Evolutionary conservation across 2,113 vertebrate genomes (phyloP).

Genomic region (Pongo pygmaeus): DNA sequence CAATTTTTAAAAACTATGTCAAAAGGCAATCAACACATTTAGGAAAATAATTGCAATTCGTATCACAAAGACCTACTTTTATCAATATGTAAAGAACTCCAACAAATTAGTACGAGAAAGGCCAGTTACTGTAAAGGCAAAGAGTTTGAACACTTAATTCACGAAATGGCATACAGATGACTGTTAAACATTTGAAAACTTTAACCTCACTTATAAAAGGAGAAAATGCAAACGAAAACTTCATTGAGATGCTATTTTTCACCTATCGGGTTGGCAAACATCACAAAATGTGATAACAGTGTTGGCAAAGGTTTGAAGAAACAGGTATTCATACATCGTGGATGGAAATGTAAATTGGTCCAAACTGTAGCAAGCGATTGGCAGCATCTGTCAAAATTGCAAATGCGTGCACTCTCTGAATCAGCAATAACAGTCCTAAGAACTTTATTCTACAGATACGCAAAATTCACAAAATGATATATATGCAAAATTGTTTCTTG

Average conservation of each 20-base stretch:
- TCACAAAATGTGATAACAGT: background rate
- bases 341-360: background rate
- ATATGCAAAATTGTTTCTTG: background rate
- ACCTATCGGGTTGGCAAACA: background rate
- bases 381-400: background rate
- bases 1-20: background rate
- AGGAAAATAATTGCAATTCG: background rate
- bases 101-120: conserved; percentile 30
- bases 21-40: background rate
- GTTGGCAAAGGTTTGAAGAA: background rate
- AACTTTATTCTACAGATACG: background rate
- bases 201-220: background rate
- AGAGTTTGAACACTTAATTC: background rate
- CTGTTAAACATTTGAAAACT: background rate
- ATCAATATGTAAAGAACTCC: background rate
- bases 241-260: background rate
- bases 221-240: conserved; percentile 12
- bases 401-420: background rate
- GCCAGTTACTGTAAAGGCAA: background rate
- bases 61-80: background rate
- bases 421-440: background rate
- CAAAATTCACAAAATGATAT: background rate
- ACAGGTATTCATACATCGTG: background rate
- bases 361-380: background rate
- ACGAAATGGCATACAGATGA: background rate